Conservation (phyloP, 1,140 invertebrate genomes). For the Apis mellifera region DNA sequence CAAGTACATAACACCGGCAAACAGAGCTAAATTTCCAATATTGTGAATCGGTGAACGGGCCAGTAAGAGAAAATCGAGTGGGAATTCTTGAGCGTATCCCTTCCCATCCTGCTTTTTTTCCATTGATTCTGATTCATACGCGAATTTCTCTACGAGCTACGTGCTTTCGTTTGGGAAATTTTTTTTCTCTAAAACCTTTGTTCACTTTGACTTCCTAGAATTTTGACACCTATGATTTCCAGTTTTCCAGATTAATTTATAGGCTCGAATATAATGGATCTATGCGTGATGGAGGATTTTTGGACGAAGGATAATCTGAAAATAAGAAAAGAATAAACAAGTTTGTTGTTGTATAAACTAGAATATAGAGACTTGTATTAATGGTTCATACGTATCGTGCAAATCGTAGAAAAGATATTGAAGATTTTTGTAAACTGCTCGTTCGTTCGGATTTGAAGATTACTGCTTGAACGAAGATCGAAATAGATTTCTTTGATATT, state of each 20-base stretch:
- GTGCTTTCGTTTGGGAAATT: conserved; percentile 34
- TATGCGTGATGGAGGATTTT: too few relatives aligned
- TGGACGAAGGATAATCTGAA: too few relatives aligned
- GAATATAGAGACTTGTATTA: too few relatives aligned
- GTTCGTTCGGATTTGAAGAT: too few relatives aligned
- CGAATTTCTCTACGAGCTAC: conserved; percentile 38
- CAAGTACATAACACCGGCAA: conserved; percentile 37
- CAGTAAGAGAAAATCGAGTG: conserved; percentile 42
- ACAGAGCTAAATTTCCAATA: conserved; percentile 61
- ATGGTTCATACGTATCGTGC: too few relatives aligned
- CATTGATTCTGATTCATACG: neutral
- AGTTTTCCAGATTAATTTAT: neutral
- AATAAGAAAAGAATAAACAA: too few relatives aligned
- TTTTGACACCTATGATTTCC: conserved; percentile 1
- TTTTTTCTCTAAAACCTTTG: neutral
- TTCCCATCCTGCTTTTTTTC: conserved; percentile 1
- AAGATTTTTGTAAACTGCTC: too few relatives aligned
- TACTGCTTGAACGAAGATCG: too few relatives aligned
- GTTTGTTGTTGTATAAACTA: too few relatives aligned
- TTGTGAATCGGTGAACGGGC: conserved; percentile 22
- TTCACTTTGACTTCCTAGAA: neutral
- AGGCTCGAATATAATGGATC: neutral
- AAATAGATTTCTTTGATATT: too few relatives aligned
- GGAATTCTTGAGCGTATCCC: conserved; percentile 26
- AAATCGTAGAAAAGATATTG: too few relatives aligned